phyloP scores from a whole-genome alignment of 2,113 vertebrate species.

The Colistium nudipinnis region DNA sequence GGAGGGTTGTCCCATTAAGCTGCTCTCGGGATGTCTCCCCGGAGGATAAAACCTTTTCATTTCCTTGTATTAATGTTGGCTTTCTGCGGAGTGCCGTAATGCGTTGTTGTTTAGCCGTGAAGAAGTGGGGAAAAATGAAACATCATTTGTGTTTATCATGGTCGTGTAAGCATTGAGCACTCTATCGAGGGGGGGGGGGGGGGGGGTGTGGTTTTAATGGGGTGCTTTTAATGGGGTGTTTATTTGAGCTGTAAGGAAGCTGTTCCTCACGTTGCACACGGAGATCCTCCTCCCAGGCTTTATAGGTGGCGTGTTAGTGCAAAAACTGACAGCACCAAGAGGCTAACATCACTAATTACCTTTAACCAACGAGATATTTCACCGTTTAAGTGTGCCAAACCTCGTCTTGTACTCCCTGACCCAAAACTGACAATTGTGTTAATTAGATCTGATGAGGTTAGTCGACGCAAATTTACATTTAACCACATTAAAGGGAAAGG shows the following conservation, averaged over 20 bases:
- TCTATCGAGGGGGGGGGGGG: too few relatives aligned
- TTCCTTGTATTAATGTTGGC: slow-evolving; percentile 38
- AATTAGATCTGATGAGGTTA: slow-evolving; percentile 82
- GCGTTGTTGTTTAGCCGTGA: slow-evolving; percentile 57
- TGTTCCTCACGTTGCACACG: slow-evolving; percentile 36
- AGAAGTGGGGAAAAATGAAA: slow-evolving; percentile 69
- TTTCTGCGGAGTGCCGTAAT: slow-evolving; percentile 51
- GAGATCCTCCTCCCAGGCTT: slow-evolving; percentile 17
- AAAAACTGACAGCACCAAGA: slow-evolving; percentile 48
- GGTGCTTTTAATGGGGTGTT: slow-evolving; percentile 57
- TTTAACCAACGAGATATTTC: slow-evolving; percentile 64
- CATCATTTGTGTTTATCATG: slow-evolving; percentile 71
- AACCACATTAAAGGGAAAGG: slow-evolving; percentile 73
- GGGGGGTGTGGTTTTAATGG: slow-evolving; percentile 69
- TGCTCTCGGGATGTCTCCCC: slow-evolving; percentile 41
- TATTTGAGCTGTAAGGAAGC: slow-evolving; percentile 47
- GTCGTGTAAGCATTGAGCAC: slow-evolving; percentile 55
- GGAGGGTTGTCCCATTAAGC: slow-evolving; percentile 50
- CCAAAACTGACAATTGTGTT: slow-evolving; percentile 78
- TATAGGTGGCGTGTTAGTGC: slow-evolving; percentile 31
- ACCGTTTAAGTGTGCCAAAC: slow-evolving; percentile 46
- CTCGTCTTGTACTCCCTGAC: slow-evolving; percentile 60
- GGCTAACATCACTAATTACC: slow-evolving; percentile 60
- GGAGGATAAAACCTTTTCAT: slow-evolving; percentile 44
- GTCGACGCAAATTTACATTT: slow-evolving; percentile 75